Evolutionary conservation across 2,113 vertebrate genomes (phyloP), one percentile per base, ranked within the genome.

Genomic region (Pedionomus torquatus): DNA sequence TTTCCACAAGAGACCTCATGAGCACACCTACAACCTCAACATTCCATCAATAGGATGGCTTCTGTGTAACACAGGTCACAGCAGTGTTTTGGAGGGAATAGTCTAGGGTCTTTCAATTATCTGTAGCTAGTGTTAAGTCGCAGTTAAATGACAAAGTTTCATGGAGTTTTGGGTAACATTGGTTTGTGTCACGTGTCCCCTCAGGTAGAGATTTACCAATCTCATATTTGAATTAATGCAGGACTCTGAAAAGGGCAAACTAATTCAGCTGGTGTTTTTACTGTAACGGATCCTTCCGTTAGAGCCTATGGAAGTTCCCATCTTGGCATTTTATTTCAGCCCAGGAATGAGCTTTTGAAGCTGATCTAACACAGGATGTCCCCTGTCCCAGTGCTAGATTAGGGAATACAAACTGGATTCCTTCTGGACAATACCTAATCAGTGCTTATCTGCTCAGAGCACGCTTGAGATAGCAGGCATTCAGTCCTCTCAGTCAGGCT

Each of bases 401-500:
- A 82, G 37, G 75, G 37, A 5, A 49, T 21, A 71, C 7, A 66
- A 44, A 3, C 31, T 58, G 28, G 5, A 63, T 84, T 90, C 24
- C 55, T 87, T 74, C 55, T 51, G 33, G 11, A 23, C 49, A 83
- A 5, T 44, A 39, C 20, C 19, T 20, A 44, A 41, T 7, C 0
- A 1, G 8, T 39, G 8, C 0, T 0, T 0, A 0, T 13, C 19
- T 64, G 7, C 33, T 60, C 39, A 69, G 39, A 52, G 14, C 17
- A 64, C 19, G 18, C 7, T 35, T 76, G 57, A 41, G n/a, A 17
- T 76, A 28, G 52, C 14, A 61, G 43, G 17, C 21, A 37, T 9
- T 35, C 11, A 3, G 28, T 35, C 48, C 35, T 33, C 31, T 44
- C 20, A 44, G 0, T 41, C 10, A 60, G n/a, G 4, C 5, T 69